These are phyloP conservation scores for Baccha elongata DNA, from an alignment of 2,888 invertebrate species.

Conservation along the genomic window DNA sequence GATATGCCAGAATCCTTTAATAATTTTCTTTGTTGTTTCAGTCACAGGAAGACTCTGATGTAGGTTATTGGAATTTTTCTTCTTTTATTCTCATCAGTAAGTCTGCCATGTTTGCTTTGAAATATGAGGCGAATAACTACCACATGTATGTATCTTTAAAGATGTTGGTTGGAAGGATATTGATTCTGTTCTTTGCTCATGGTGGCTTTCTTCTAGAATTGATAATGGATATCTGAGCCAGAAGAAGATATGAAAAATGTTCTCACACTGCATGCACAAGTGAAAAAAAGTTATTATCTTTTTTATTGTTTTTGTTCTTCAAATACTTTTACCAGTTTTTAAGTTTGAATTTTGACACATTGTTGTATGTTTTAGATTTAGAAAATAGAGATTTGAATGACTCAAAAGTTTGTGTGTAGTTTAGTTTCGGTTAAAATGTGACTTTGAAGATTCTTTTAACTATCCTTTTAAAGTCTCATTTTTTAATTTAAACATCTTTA, in stretches of 20 bases:
- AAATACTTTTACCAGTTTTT: not conserved
- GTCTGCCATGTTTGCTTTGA: slow-evolving; percentile 39
- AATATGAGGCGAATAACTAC: slow-evolving; percentile 29
- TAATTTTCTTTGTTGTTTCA: slow-evolving; percentile 36
- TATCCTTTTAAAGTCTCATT: too few species aligned
- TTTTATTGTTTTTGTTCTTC: slow-evolving; percentile 2
- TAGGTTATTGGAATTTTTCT: slow-evolving; percentile 29
- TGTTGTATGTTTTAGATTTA: too few species aligned
- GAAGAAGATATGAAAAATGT: not conserved
- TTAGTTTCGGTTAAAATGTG: too few species aligned
- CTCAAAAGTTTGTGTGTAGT: too few species aligned
- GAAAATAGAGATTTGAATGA: too few species aligned
- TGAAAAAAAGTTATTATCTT: slow-evolving; percentile 17
- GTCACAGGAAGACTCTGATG: slow-evolving; percentile 27
- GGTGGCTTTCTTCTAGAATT: not conserved
- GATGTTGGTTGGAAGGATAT: slow-evolving; percentile 32
- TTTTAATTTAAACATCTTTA: too few species aligned
- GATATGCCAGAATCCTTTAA: not conserved
- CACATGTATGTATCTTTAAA: slow-evolving; percentile 31
- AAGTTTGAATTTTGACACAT: not conserved
- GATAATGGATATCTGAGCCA: slow-evolving; percentile 22
- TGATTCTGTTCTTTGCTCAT: slow-evolving; percentile 20
- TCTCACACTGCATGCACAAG: slow-evolving; percentile 16
- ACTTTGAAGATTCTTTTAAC: too few species aligned
- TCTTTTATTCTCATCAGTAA: not conserved